Percentiles rank a stretch among this genome's conserved stretches.
Conservation (phyloP, 2,888 invertebrate species). For the Mythimna pallens region DNA sequence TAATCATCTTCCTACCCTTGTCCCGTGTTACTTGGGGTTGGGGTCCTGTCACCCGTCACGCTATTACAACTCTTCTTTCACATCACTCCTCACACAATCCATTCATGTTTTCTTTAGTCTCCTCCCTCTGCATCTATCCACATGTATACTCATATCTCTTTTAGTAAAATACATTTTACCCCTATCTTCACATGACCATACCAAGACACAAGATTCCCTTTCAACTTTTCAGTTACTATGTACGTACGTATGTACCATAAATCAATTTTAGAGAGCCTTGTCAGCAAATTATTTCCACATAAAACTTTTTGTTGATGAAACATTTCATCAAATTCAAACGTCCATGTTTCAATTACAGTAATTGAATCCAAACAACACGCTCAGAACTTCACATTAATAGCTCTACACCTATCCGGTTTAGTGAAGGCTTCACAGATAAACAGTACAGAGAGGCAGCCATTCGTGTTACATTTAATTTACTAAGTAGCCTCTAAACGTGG, state of each 20-base stretch:
- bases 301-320: neutral
- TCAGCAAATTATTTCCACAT: neutral
- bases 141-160: no score
- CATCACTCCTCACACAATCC: no score
- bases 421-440: constrained; percentile 51
- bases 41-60: no score
- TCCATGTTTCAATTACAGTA: constrained; percentile 53
- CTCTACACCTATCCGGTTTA: constrained; percentile 46
- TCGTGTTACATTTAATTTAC: constrained; percentile 80
- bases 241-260: neutral
- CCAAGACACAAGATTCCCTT: no score
- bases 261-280: neutral
- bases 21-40: no score
- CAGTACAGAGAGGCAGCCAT: constrained; percentile 61
- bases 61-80: no score
- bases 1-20: no score
- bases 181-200: no score
- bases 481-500: constrained; percentile 77
- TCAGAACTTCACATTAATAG: constrained; percentile 50
- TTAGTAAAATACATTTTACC: no score
- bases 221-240: no score
- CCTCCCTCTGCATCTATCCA: no score
- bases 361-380: constrained; percentile 45
- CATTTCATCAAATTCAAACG: constrained; percentile 6
- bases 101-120: no score